Evolutionary conservation across 2,888 invertebrate species (phyloP).

Genomic region (Cheilosia variabilis): DNA sequence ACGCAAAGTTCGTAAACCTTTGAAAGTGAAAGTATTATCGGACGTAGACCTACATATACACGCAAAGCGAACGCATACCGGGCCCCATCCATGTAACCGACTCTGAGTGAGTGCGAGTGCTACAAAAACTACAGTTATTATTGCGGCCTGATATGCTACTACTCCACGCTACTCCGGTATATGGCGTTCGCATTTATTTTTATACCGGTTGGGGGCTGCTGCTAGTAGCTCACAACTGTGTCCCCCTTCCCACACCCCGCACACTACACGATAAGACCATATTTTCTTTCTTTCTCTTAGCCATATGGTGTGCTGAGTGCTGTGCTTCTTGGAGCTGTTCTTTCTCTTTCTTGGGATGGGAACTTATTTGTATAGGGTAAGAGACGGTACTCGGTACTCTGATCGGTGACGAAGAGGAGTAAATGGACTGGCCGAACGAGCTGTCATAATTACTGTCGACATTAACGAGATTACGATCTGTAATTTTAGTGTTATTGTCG

Average conservation of each 20-base stretch:
- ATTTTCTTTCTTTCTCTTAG: conserved; percentile 57
- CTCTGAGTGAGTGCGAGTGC: conserved; percentile 51
- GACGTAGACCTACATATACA: conserved; percentile 84
- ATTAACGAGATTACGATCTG: conserved; percentile 48
- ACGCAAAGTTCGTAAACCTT: conserved; percentile 83
- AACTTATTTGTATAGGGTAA: neutral
- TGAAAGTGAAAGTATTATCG: conserved; percentile 84
- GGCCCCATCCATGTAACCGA: conserved; percentile 40
- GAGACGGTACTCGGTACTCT: conserved; percentile 21
- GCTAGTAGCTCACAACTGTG: conserved; percentile 32
- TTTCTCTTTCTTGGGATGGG: conserved; percentile 54
- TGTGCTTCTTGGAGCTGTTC: conserved; percentile 57
- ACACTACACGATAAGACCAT: neutral
- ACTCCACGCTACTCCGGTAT: conserved; percentile 36
- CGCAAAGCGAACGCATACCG: conserved; percentile 73
- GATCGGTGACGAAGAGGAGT: conserved; percentile 33
- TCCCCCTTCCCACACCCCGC: neutral
- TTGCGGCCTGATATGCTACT: conserved; percentile 57
- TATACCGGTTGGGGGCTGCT: conserved; percentile 62
- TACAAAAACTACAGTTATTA: conserved; percentile 77
- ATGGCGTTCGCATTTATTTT: conserved; percentile 65
- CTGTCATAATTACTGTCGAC: conserved; percentile 61
- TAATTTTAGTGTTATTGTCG: conserved; percentile 22
- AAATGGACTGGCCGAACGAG: conserved; percentile 20
- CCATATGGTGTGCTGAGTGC: neutral